phyloP scores from a whole-genome alignment of 2,797 vertebrate genomes.

The Morus bassanus region DNA sequence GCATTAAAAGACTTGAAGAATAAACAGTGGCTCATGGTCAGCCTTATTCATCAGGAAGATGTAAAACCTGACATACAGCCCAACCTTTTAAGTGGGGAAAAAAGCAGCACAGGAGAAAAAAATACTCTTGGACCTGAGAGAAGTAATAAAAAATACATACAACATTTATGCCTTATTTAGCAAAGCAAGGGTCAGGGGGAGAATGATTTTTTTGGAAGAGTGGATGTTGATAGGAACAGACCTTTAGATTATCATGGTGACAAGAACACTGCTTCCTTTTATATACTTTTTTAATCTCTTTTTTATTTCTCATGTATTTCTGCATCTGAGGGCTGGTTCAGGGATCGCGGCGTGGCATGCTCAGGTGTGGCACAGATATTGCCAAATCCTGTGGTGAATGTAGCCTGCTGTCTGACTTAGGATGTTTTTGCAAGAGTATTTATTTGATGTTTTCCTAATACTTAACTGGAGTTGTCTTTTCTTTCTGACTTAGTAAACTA shows the following conservation, averaged over 20 bases:
- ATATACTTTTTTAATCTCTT: background rate
- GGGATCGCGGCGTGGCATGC: background rate
- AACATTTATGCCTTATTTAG: background rate
- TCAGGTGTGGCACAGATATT: background rate
- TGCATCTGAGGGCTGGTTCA: background rate
- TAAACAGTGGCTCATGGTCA: background rate
- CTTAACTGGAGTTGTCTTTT: background rate
- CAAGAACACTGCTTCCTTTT: background rate
- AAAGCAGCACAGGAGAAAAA: background rate
- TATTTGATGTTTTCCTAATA: background rate
- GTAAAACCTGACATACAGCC: background rate
- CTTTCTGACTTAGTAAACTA: background rate
- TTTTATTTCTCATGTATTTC: background rate
- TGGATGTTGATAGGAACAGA: background rate
- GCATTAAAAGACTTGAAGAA: background rate
- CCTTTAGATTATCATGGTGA: background rate
- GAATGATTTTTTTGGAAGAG: background rate
- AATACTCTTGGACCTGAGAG: background rate
- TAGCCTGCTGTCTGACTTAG: background rate
- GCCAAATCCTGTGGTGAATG: background rate
- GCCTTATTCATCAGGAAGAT: background rate
- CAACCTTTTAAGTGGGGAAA: background rate
- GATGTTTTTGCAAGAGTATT: background rate
- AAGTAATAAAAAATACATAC: background rate
- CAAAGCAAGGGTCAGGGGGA: background rate